These are phyloP conservation scores for Cossypha niveicapilla DNA, from an alignment of 2,797 vertebrate species.

Conservation along the genomic window DNA sequence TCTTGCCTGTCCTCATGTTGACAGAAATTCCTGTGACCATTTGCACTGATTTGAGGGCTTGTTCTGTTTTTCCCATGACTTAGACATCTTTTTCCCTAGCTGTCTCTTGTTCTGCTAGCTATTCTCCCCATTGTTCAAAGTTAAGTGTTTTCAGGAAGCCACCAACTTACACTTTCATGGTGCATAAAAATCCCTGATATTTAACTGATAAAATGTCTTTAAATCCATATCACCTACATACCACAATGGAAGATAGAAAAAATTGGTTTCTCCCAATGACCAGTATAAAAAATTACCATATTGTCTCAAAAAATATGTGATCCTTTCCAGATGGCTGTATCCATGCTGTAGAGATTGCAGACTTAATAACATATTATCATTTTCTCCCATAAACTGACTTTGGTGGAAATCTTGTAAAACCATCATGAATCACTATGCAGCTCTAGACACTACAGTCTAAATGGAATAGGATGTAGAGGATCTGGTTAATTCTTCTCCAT, in stretches of 20 bases:
- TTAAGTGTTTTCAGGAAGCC: not conserved
- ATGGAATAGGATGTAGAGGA: not conserved
- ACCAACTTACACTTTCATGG: not conserved
- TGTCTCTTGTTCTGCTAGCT: not conserved
- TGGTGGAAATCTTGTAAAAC: not conserved
- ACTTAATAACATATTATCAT: not conserved
- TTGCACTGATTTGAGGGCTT: not conserved
- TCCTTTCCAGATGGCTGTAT: not conserved
- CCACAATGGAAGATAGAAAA: not conserved
- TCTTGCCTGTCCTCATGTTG: not conserved
- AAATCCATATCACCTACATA: not conserved
- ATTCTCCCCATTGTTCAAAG: not conserved
- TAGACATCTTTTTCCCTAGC: not conserved
- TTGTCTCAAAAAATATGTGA: not conserved
- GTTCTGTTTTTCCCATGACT: fast-evolving
- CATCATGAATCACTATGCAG: not conserved
- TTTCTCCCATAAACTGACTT: not conserved
- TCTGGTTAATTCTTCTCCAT: not conserved
- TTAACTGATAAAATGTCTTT: not conserved
- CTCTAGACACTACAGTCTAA: not conserved
- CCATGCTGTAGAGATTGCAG: not conserved
- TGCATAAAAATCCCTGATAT: not conserved
- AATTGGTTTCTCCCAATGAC: not conserved
- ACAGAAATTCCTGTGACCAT: not conserved
- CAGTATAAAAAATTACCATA: not conserved